phyloP scores from a whole-genome alignment of 2,113 vertebrate species.

The Dromas ardeola region DNA sequence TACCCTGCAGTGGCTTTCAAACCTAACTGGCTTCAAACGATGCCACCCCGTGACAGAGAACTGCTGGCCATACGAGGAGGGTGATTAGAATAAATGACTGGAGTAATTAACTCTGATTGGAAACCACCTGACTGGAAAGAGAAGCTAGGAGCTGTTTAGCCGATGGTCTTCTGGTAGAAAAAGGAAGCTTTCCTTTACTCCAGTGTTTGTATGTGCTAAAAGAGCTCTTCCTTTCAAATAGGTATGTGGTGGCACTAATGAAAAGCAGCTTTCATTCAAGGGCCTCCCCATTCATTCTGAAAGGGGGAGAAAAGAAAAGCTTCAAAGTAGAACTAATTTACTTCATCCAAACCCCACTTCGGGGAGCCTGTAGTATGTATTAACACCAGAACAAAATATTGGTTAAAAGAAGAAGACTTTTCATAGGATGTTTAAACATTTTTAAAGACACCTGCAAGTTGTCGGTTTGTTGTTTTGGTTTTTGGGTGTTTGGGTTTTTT shows the following conservation, averaged over 20 bases:
- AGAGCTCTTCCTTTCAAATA: constrained; percentile 75
- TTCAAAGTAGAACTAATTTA: constrained; percentile 83
- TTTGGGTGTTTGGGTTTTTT: not conserved
- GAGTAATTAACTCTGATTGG: constrained; percentile 84
- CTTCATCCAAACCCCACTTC: constrained; percentile 72
- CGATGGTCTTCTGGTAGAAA: constrained; percentile 64
- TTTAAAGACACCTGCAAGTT: not conserved
- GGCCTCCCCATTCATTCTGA: constrained; percentile 76
- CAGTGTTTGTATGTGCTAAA: constrained; percentile 62
- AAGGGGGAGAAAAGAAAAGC: constrained; percentile 76
- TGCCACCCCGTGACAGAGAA: constrained; percentile 72
- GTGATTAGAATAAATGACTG: constrained; percentile 86
- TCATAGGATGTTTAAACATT: not conserved
- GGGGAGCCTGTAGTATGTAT: constrained; percentile 46
- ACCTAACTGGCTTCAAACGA: constrained; percentile 73
- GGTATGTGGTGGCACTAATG: constrained; percentile 78
- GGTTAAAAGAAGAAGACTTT: not conserved
- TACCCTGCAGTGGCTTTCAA: constrained; percentile 78
- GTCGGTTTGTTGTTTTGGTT: not conserved
- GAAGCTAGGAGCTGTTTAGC: constrained; percentile 78
- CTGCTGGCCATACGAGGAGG: constrained; percentile 69
- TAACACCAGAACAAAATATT: not conserved
- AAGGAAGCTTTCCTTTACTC: constrained; percentile 68
- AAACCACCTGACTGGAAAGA: constrained; percentile 81
- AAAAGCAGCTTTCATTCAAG: constrained; percentile 79